A percentile compares a stretch with the other conserved stretches of the same genome.
These are phyloP conservation scores for Bombus soroeensis DNA, from an alignment of 1,140 invertebrate species.

Conservation along the genomic window DNA sequence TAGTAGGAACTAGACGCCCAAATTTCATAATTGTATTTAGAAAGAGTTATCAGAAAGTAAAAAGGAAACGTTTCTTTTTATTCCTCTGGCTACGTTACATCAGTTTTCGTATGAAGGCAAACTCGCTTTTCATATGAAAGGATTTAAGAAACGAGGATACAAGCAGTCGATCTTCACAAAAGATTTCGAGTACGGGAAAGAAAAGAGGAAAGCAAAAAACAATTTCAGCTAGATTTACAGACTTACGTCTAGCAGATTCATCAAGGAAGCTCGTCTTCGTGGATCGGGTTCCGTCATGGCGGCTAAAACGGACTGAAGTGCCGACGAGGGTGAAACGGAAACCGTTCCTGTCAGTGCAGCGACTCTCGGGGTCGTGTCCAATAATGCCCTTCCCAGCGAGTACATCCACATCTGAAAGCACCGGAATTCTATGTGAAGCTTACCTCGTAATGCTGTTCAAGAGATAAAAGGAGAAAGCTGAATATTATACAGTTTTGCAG, in stretches of 20 bases:
- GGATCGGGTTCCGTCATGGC: conserved; percentile 84
- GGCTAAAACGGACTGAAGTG: conserved; percentile 83
- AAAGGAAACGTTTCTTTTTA: neutral
- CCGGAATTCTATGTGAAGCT: neutral
- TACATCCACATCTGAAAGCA: conserved; percentile 85
- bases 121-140: neutral
- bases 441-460: neutral
- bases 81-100: neutral
- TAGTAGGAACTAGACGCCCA: too few relatives aligned
- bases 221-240: conserved; percentile 37
- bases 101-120: neutral
- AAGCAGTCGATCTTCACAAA: neutral
- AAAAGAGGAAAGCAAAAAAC: neutral
- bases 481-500: neutral
- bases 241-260: conserved; percentile 85
- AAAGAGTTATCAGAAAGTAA: too few relatives aligned
- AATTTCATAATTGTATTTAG: neutral
- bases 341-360: conserved; percentile 83
- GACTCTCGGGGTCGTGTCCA: conserved; percentile 80
- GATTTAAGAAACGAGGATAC: neutral
- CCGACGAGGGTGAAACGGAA: conserved; percentile 82
- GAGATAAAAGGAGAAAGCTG: neutral
- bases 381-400: conserved; percentile 83
- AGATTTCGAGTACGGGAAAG: too few relatives aligned
- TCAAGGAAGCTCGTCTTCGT: conserved; percentile 83